phyloP scores from a whole-genome alignment of 2,888 invertebrate species.

The Caenorhabditis panamensis region DNA sequence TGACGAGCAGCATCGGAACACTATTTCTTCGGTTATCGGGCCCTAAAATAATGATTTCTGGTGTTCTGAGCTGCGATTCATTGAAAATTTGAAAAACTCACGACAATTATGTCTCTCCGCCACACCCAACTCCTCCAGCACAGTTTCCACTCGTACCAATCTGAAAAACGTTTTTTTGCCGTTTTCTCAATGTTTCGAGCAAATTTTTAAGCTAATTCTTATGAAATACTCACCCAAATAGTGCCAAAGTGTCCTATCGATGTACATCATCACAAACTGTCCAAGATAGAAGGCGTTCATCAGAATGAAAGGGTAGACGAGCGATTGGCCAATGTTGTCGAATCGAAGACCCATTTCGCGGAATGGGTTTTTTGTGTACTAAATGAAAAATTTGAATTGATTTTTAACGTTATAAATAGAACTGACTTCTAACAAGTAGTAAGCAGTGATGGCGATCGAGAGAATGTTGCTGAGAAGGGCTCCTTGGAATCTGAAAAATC shows the following conservation, averaged over 20 bases:
- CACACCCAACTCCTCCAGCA: slow-evolving; percentile 67
- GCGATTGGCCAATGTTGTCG: slow-evolving; percentile 36
- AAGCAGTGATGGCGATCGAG: slow-evolving; percentile 55
- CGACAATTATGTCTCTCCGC: slow-evolving; percentile 72
- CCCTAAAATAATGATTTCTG: slow-evolving; percentile 61
- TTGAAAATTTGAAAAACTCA: slow-evolving; percentile 28
- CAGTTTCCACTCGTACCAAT: slow-evolving; percentile 61
- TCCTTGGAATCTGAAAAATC: slow-evolving; percentile 59
- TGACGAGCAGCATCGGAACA: slow-evolving; percentile 78
- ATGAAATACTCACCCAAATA: slow-evolving; percentile 61
- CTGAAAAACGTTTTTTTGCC: slow-evolving; percentile 62
- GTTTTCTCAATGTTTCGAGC: slow-evolving; percentile 14
- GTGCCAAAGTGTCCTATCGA: slow-evolving; percentile 67
- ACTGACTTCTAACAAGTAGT: slow-evolving; percentile 53
- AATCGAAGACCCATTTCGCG: slow-evolving; percentile 72
- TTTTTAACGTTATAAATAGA: too few species aligned
- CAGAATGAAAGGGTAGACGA: slow-evolving; percentile 64
- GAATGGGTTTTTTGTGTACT: slow-evolving; percentile 53
- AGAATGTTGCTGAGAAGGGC: slow-evolving; percentile 62
- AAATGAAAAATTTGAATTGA: not conserved
- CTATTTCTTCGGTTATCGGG: slow-evolving; percentile 79
- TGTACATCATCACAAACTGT: slow-evolving; percentile 67
- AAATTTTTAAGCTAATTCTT: too few species aligned
- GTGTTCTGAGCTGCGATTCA: not conserved
- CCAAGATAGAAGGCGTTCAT: slow-evolving; percentile 74